Evolutionary conservation across 2,113 vertebrate genomes (phyloP).

Genomic region (Rhea pennata): DNA sequence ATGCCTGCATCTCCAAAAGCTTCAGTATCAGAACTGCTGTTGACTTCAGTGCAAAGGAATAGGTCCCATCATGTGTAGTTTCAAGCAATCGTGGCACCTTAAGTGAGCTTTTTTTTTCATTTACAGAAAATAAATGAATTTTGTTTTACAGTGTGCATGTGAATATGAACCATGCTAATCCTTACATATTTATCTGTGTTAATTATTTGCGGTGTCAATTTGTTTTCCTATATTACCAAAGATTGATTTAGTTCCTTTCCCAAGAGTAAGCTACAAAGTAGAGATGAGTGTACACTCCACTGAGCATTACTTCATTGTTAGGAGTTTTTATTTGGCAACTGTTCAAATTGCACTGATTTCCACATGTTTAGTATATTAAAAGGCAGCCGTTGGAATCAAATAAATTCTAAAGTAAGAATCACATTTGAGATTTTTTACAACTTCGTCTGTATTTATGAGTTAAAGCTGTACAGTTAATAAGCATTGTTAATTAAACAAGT

Average conservation of each 20-base stretch:
- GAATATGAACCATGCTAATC: neutral
- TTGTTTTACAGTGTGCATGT: neutral
- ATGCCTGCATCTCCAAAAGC: neutral
- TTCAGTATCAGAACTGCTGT: neutral
- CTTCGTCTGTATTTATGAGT: conserved; percentile 56
- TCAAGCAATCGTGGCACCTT: neutral
- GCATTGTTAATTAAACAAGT: conserved; percentile 51
- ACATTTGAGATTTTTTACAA: conserved; percentile 29
- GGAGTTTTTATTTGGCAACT: conserved; percentile 28
- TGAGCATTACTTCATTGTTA: neutral
- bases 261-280: neutral
- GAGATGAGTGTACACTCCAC: neutral
- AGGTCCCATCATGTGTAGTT: neutral
- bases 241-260: conserved; percentile 1
- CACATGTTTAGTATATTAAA: neutral
- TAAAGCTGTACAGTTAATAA: conserved; percentile 47
- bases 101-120: neutral
- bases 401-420: conserved; percentile 48
- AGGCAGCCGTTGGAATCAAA: conserved; percentile 7
- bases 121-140: neutral
- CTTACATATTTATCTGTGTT: neutral
- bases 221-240: conserved; percentile 65
- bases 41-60: neutral
- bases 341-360: conserved; percentile 5
- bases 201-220: conserved; percentile 16